phyloP scores from a whole-genome alignment of 2,797 vertebrate genomes.

The Cichlasoma orientale region DNA sequence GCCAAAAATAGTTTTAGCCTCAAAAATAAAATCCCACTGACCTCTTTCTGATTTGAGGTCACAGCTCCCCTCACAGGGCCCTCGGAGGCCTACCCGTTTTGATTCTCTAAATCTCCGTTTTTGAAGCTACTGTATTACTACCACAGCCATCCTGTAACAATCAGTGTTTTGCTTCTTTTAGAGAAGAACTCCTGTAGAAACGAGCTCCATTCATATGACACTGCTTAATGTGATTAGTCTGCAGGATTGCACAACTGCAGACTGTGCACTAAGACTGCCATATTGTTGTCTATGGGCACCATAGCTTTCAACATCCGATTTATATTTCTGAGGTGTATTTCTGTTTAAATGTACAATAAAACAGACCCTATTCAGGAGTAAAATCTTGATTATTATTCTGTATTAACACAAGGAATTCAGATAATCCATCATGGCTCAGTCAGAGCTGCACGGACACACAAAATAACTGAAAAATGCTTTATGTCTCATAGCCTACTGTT shows the following conservation, averaged over 20 bases:
- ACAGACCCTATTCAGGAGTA: neutral
- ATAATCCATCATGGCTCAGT: neutral
- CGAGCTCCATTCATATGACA: conserved; percentile 46
- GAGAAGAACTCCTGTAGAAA: conserved; percentile 32
- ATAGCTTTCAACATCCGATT: conserved; percentile 24
- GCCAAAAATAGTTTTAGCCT: neutral
- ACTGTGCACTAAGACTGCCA: neutral
- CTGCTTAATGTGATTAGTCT: conserved; percentile 56
- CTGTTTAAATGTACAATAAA: neutral
- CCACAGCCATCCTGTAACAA: conserved; percentile 7
- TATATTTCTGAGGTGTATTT: neutral
- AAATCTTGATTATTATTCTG: neutral
- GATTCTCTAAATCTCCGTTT: neutral
- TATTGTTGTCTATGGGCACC: neutral
- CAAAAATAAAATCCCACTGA: conserved; percentile 12
- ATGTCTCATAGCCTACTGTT: neutral
- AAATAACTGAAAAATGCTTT: neutral
- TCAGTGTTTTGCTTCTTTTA: conserved; percentile 52
- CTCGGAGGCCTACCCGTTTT: neutral
- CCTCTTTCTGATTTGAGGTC: conserved; percentile 43
- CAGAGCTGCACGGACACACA: neutral
- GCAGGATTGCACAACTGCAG: conserved; percentile 21
- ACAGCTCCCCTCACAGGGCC: conserved; percentile 19
- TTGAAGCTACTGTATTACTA: neutral
- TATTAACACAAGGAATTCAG: neutral